Base-by-base conservation (phyloP, 2,888 invertebrate species). In the Bellardia bayeri region DNA sequence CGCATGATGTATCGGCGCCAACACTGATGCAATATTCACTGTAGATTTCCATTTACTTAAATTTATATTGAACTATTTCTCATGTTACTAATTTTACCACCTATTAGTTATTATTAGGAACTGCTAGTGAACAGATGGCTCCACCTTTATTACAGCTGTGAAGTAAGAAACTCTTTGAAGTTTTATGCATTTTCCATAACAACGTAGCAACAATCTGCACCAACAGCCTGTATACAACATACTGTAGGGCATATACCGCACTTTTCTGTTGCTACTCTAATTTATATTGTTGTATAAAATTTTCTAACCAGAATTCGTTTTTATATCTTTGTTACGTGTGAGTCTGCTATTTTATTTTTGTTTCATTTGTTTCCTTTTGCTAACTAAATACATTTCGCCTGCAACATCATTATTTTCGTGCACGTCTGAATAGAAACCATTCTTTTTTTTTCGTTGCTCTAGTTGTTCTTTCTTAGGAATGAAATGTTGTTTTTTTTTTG, bases 281-380 rank as follows among this genome's bases (percentile, higher is more conserved):
- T 68, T 66, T 78, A 66, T 78, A 68, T 78, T 49, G 75, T 76
- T 56, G 6, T 64, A 76, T 66, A 76, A 0, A 51, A 64, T 64
- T 76, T 51, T 76, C 33, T 37, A 37, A 6, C 30, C 63, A 49
- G 51, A 63, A 63, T 76, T 76, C 30, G 4, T 64, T 64, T 76
- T 76, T 51, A 76, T 76, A 49, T 54, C 64, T 42, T 66, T 56
- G 33, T 16, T 66, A 54, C 76, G 64, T 76, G 64, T 54, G 16
- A 16, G 54, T 9, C 16, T 14, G n/a, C 37, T 16, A 66, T 11
- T 42, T 66, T 45, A 3, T 66, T 13, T 30, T 23, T 23, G 23
- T 40, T 58, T 72, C 13, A 40, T 3, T 54, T 56, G 8, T 6
- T 40, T 56, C 7, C 13, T 74, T 56, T 37, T 30, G 1, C 30